Conservation (phyloP, 2,113 vertebrate species). For the Heteronetta atricapilla region DNA sequence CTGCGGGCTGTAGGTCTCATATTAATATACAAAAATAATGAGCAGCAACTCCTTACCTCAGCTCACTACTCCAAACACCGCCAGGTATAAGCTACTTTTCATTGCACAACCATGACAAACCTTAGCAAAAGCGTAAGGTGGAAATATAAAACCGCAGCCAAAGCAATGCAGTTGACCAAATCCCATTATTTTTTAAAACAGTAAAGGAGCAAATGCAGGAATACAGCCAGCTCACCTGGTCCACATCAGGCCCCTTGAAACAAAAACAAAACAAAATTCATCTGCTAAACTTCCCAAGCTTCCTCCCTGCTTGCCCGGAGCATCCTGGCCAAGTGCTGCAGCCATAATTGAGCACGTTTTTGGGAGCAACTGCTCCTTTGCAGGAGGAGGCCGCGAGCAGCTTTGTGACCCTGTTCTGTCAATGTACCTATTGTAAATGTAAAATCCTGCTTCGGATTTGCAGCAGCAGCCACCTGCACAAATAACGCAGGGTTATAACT, state of each 20-base stretch:
- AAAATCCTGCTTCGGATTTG: constrained; percentile 71
- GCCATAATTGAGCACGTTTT: background rate
- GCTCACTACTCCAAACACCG: background rate
- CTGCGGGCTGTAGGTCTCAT: background rate
- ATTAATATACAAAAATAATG: background rate
- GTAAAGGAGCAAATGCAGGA: background rate
- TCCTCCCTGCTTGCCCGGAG: background rate
- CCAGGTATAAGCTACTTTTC: accelerated
- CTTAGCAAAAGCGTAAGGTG: background rate
- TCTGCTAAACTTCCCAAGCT: background rate
- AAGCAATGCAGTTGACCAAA: accelerated
- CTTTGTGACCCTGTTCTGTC: constrained; percentile 67
- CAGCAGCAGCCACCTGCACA: constrained; percentile 85
- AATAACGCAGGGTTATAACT: constrained; percentile 81
- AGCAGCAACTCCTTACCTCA: background rate
- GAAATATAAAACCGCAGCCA: background rate
- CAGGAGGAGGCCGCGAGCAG: background rate
- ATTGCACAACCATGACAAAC: background rate
- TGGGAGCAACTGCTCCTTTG: background rate
- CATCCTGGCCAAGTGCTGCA: background rate
- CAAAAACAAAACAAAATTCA: background rate
- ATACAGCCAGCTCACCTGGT: background rate
- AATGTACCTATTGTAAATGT: constrained; percentile 77
- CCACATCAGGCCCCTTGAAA: background rate
- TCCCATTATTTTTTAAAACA: background rate